Base-by-base conservation (phyloP, 2,888 invertebrate species). In the Hydroisotoma schaefferi region DNA sequence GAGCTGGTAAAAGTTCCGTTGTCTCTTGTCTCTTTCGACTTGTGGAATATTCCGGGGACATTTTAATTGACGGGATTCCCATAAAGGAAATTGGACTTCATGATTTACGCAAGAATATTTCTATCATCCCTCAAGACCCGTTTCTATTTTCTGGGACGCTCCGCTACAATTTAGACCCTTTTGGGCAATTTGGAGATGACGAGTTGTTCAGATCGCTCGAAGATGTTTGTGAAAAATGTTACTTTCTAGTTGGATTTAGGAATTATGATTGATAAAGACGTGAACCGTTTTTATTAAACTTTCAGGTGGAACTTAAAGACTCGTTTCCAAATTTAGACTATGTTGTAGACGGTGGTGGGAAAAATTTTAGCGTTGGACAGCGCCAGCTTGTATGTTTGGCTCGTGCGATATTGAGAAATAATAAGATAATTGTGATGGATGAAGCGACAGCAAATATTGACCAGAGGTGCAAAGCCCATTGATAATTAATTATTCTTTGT, bases 81-180 rank as follows among this genome's bases (percentile, higher is more conserved):
- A 76, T 77, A 23, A 70, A 68, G 29, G 63, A 74, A 1, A 74
- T 82, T 18, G 79, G 79, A 6, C 76, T 81, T 26, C 80, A 86
- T 76, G 87, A 89, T 73, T 78, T 94, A 26, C 81, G 94, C 51
- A 83, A 82, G 58, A 86, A 85, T 72, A 87, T 94, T 59, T 87
- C 94, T 0, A 94, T 94, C 73, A 94, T 94, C 74, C 94, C 94
- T 0, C 94, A 94, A 80, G 91, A 92, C 74, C 92, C 93, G 0
- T 85, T 91, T 26, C 77, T 93, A 25, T 93, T 94, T 78, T 88
- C 90, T 0, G 94, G 93, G 40, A 87, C 90, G 1, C 82, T 94
- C 80, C 81, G 94, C 1, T 86, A 87, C 74, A 94, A 94, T 79
- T 80, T 94, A 59, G 94, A 94, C 79, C 94, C 94, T 1, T 93